Percentiles rank a stretch among this genome's conserved stretches.
phyloP scores from a whole-genome alignment of 2,888 invertebrate genomes.

The Dermolepida albohirtum region DNA sequence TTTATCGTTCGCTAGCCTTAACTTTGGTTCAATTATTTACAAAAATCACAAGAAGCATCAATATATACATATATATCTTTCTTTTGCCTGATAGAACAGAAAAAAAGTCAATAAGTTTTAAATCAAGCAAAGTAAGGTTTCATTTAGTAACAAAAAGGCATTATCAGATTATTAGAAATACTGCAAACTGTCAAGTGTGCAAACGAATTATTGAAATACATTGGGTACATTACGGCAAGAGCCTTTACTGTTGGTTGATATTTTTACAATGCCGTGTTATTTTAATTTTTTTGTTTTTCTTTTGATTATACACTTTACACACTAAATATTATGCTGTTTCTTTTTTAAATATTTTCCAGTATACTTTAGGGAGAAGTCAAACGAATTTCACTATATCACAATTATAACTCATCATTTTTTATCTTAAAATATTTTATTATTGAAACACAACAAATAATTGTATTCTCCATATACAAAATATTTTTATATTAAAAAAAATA shows the following conservation, averaged over 20 bases:
- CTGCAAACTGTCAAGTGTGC: not conserved
- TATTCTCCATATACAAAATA: not conserved
- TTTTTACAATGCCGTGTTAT: conserved; percentile 37
- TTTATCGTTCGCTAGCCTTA: conserved; percentile 47
- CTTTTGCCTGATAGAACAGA: conserved; percentile 9
- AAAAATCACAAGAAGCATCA: conserved; percentile 58
- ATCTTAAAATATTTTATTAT: conserved; percentile 10
- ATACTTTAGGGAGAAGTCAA: not conserved
- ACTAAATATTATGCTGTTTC: conserved; percentile 19
- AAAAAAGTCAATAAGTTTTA: conserved; percentile 12
- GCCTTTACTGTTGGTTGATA: conserved; percentile 35
- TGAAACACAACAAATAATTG: conserved; percentile 26
- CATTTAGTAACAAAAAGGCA: conserved; percentile 1
- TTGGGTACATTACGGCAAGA: not conserved
- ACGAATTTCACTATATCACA: conserved; percentile 30
- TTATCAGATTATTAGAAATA: conserved; percentile 20
- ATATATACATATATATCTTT: conserved; percentile 59
- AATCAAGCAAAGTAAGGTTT: conserved; percentile 12
- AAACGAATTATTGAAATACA: conserved; percentile 6
- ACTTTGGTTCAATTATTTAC: conserved; percentile 62
- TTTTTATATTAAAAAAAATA: no score
- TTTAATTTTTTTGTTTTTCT: conserved; percentile 8
- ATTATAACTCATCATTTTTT: conserved; percentile 13
- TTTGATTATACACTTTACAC: conserved; percentile 23
- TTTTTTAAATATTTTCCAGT: conserved; percentile 19